Percentiles rank a stretch among this genome's conserved stretches.
Evolutionary conservation across 1,140 invertebrate genomes (phyloP).

Genomic region (Muscidifurax raptorellus): DNA sequence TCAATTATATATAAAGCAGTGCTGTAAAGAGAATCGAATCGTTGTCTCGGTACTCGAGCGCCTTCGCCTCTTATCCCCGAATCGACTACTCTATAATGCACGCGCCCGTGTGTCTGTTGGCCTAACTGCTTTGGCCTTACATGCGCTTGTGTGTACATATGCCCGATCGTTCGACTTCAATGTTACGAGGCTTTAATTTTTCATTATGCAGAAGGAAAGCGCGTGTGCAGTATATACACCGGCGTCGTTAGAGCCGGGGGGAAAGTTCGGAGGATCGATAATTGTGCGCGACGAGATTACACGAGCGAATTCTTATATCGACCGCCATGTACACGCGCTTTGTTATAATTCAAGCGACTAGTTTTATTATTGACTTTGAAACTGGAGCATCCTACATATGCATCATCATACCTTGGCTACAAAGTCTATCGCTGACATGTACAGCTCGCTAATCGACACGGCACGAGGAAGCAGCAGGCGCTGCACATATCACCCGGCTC

Average conservation of each 20-base stretch:
- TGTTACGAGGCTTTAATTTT: neutral
- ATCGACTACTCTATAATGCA: neutral
- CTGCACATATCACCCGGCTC: neutral
- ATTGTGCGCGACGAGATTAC: neutral
- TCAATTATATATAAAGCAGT: neutral
- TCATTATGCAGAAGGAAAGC: neutral
- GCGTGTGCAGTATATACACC: no score
- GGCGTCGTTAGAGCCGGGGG: neutral
- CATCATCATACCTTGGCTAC: neutral
- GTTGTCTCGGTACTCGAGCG: neutral
- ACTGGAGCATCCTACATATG: neutral
- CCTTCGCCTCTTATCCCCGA: neutral
- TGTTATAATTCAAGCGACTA: neutral
- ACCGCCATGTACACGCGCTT: neutral
- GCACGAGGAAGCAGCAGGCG: neutral
- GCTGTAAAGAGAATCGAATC: neutral
- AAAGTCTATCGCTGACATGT: conserved; percentile 25
- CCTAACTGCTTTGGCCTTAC: neutral
- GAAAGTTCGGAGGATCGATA: neutral
- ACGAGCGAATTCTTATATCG: no score
- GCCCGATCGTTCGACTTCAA: neutral
- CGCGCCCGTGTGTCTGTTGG: neutral
- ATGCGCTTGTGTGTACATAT: no score
- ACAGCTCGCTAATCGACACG: neutral
- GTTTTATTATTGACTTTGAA: no score